Evolutionary conservation across 2,888 invertebrate genomes (phyloP), one percentile per base, ranked within the genome.

Genomic region (Trichopoda pennipes): DNA sequence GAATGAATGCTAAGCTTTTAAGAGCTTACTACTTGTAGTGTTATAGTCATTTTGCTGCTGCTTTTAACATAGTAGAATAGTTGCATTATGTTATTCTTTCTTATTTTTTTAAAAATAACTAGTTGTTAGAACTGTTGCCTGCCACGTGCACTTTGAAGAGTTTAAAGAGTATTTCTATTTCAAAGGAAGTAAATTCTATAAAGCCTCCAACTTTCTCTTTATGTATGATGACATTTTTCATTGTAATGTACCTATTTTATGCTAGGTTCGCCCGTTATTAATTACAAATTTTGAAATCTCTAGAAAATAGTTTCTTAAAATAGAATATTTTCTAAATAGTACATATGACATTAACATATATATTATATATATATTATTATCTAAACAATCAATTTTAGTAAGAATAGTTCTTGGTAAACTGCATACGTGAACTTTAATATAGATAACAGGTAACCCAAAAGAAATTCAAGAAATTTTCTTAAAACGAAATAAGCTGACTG

Each of bases 121-220:
- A 60, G 66, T 63, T 74, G 68, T 42, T 74, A 60, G 42, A 42
- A 23, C 53, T 28, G 28, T 56, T 58, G 69, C 19, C 58, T 44
- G 58, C 72, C 72, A 78, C 44, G 60, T 78, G 64, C 42, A 44
- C 64, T 70, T 64, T 49, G 28, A 38, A 56, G 17, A 55, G 49
- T 12, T 64, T 28, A 58, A 38, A 56, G 17, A 55, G 68, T 28
- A 53, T 32, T 73, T 44, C 14, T 51, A 73, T 61, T 49, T 32
- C 61, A 60, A 44, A 63, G 32, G 32, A 68, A 68, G 68, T n/a
- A 42, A 68, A 68, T 51, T 55, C 63, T 73, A 73, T 73, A 73
- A 73, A 74, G 73, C 73, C 68, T 68, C 73, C 73, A 79, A 79
- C 49, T 68, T 28, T 47, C 38, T 70, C 14, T 56, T 70, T 63